Percentiles rank a stretch among this genome's conserved stretches.
These are phyloP conservation scores for Tenthredo mesomela DNA, from an alignment of 2,888 invertebrate genomes.

Conservation along the genomic window DNA sequence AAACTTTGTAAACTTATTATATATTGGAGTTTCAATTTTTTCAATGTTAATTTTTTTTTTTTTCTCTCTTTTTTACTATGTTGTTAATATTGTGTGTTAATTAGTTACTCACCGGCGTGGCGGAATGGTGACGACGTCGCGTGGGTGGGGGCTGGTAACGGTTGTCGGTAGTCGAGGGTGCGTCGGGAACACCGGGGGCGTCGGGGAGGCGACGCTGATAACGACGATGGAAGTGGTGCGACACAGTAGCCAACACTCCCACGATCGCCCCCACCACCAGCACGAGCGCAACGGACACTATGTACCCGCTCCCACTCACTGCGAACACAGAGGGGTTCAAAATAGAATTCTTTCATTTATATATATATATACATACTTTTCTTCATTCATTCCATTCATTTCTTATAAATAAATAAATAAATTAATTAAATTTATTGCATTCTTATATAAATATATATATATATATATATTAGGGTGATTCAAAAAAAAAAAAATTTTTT, in stretches of 20 bases:
- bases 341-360: background rate
- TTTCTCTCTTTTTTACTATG: too few species aligned
- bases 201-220: slow-evolving; percentile 81
- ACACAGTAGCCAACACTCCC: slow-evolving; percentile 78
- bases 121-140: slow-evolving; percentile 65
- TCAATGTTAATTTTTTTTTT: background rate
- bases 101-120: slow-evolving; percentile 70
- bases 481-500: too few species aligned
- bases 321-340: slow-evolving; percentile 55
- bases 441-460: background rate
- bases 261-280: slow-evolving; percentile 72
- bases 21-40: background rate
- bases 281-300: slow-evolving; percentile 74
- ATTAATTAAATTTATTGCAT: too few species aligned
- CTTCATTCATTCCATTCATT: too few species aligned
- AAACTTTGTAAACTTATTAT: background rate
- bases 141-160: slow-evolving; percentile 60
- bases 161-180: slow-evolving; percentile 66
- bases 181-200: slow-evolving; percentile 77
- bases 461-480: too few species aligned
- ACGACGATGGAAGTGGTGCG: slow-evolving; percentile 76
- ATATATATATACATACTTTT: background rate
- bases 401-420: too few species aligned
- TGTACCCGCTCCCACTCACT: slow-evolving; percentile 73
- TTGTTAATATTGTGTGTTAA: slow-evolving; percentile 1